Base-by-base conservation (phyloP, 2,888 invertebrate genomes). In the Sylvicola fuscatus region DNA sequence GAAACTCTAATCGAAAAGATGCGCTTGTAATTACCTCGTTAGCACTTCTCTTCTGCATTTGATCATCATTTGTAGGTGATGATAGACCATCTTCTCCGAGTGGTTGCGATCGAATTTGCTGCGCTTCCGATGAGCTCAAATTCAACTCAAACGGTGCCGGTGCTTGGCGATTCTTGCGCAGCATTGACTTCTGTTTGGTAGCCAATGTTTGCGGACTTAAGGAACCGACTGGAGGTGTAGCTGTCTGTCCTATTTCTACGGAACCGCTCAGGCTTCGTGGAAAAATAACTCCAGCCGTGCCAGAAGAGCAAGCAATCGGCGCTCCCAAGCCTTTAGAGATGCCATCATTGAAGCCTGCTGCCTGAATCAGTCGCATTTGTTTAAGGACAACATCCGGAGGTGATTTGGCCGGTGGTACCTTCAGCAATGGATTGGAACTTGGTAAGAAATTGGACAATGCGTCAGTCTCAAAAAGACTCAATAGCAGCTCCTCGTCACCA, bases 61-160 rank as follows among this genome's bases (percentile, higher is more conserved):
- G 72, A 43, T 75, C 74, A 38, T 41, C 37, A 21, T 21, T 40
- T 34, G 38, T 38, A 32, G 38, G 33, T 31, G 37, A 32, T 27
- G 30, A 13, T 32, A 14, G 10, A 10, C 53, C 58, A 42, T 60
- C 59, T 39, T 59, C 60, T 2, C 59, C 60, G 38, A 58, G 46
- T 3, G 59, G 59, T 42, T 64, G 65, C 13, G 64, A 62, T 32
- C 67, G 59, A 28, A 61, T 56, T 43, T 52, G 45, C 34, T 48
- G 44, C 35, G 43, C 47, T 34, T 46, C 43, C 14, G 49, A 46
- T 16, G 47, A 43, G 34, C 48, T 44, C 27, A 49, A 39, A 43
- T 50, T 54, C 15, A 51, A 41, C 38, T 54, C 56, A 35, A 51
- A 51, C 13, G 49, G 49, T 35, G 50, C 48, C 30, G 53, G 50